Base-by-base conservation (phyloP, 2,888 invertebrate species). In the Anaspis maculata region DNA sequence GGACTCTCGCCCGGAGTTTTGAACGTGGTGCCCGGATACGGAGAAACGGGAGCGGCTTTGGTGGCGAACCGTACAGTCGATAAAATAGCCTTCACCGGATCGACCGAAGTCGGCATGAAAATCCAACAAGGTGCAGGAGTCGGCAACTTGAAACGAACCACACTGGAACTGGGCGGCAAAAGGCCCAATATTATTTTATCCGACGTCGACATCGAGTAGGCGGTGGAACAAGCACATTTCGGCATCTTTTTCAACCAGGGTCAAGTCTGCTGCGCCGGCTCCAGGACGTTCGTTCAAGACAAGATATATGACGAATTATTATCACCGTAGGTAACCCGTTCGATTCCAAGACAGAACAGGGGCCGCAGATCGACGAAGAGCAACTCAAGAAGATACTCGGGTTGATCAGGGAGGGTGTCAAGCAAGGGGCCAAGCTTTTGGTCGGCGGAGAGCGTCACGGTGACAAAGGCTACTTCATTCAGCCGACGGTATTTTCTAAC, bases 301-400 rank as follows among this genome's bases (percentile, higher is more conserved):
- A 77, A 76, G 33, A 87, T 94, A 52, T 95, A 95, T 62, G 91
- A 95, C 57, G 80, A 91, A 62, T 95, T 95, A n/a, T n/a, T n/a
- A n/a, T n/a, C n/a, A n/a, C n/a, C n/a, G 78, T 95, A 7, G 95
- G 96, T 9, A 77, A 95, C 69, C 95, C 95, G 22, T 96, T 91
- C 69, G 77, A 83, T 41, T 52, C 72, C 0, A 73, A 74, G 31
- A 82, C 80, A 0, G 86, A 91, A 51, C 89, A 91, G 57, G 95
- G 95, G 2, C 92, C 95, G 1, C 92, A 94, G 76, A 79, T 95
- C 35, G 88, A 92, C 62, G 67, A 77, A 23, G 78, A 80, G 14
- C 95, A 95, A 59, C 73, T 87, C 62, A 67, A 75, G 0, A 92
- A 85, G 64, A 88, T 97, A 51, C 67, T 96, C 27, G 59, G 68